A percentile compares a stretch with the other conserved stretches of the same genome.
These are phyloP conservation scores for Spisula solida DNA, from an alignment of 2,888 invertebrate species.

Conservation along the genomic window DNA sequence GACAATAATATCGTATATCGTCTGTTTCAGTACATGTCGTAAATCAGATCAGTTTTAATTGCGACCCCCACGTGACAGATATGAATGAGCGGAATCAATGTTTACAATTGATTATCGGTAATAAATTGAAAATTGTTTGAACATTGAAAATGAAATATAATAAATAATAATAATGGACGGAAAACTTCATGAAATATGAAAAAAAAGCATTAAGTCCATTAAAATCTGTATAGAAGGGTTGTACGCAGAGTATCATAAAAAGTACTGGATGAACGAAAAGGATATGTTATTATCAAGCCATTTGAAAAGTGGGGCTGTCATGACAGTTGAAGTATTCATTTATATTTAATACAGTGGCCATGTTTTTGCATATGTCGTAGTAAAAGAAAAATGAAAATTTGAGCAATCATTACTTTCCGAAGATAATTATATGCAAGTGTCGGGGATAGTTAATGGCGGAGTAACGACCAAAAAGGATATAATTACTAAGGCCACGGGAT, in stretches of 20 bases:
- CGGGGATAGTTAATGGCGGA: background rate
- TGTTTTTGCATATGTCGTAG: background rate
- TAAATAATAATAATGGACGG: background rate
- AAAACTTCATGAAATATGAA: conserved; percentile 11
- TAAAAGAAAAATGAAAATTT: conserved; percentile 2
- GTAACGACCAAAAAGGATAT: background rate
- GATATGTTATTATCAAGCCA: background rate
- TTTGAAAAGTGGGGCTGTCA: conserved; percentile 42
- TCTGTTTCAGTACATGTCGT: background rate
- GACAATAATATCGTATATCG: background rate
- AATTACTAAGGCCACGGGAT: background rate
- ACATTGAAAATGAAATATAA: background rate
- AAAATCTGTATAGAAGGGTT: background rate
- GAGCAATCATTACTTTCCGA: background rate
- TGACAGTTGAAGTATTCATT: conserved; percentile 23
- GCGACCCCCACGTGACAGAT: background rate
- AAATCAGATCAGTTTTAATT: conserved; percentile 29
- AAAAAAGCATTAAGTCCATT: conserved; percentile 28
- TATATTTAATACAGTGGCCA: background rate
- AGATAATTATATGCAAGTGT: conserved; percentile 1
- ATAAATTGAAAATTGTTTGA: conserved; percentile 32
- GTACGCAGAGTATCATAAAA: background rate
- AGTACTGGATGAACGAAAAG: background rate
- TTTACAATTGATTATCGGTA: conserved; percentile 41
- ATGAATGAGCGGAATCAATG: conserved; percentile 22